Evolutionary conservation across 92 coral and sea anemone species (phyloP), one percentile per base, ranked within the genome.

Genomic region (Paragorgia papillata): DNA sequence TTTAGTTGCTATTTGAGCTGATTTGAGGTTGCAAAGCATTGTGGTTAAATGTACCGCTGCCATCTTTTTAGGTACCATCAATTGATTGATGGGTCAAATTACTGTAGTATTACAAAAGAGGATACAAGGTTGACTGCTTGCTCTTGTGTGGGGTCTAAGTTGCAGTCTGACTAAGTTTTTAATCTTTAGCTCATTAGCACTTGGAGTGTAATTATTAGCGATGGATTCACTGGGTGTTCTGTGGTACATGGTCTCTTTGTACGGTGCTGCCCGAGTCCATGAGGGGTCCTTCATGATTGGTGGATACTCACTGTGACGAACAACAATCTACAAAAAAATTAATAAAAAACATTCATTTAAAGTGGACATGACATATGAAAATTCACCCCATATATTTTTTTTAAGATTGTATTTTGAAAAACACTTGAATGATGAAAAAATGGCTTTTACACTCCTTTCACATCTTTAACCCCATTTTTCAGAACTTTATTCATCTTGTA

Each of bases 161-260:
- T 89, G 95, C 14, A 86, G 57, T 56, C 86, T 92, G 41, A 87
- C 68, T 37, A 95, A 87, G 79, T 90, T 89, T 70, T 73, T 91
- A 59, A 91, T 69, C 49, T 91, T 95, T 21, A 95, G 65, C 56
- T 90, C 83, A 62, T 84, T 84, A 13, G 99, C 99, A 30, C 87
- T 69, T 27, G 99, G 99, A 39, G 97, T 87, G 90, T 91, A 95
- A 74, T 95, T 95, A 66, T 95, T 95, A 17, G 97, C 99, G 57
- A 95, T 95, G 14, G 99, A 95, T 84, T 95, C 99, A 83, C 99
- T 95, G n/a, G 99, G 99, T 12, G 99, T 95, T 73, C 99, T 84
- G 66, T 96, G 97, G 83, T 81, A 68, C 34, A 92, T 90, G 26
- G 99, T 95, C 78, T 95, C 99, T 68, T 95, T 95, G 74, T 91